Base-by-base conservation (phyloP, 2,797 vertebrate genomes). In the Lagodon rhomboides region DNA sequence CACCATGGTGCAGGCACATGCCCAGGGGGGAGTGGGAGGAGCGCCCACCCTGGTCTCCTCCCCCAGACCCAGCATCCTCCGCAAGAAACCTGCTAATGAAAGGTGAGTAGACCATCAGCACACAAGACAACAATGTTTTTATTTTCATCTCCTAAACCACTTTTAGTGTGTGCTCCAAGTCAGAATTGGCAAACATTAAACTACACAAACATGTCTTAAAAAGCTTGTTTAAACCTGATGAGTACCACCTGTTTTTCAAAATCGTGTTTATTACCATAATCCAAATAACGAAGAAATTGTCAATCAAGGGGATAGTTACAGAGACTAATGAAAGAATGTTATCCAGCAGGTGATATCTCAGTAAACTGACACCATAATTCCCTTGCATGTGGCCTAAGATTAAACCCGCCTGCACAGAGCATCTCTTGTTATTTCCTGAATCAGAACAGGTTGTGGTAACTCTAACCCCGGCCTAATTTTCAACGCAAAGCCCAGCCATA, bases 51-150 rank as follows among this genome's bases (percentile, higher is more conserved):
- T 98, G 80, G 98, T 97, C 75, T 99, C 98, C 2, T 99, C 98
- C 34, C 98, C 98, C 0, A 94, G 98, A 76, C 98, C 98, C 0
- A 99, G 98, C 90, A 99, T 99, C 89, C 97, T 99, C 9, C 97
- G 98, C 66, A 99, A 99, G 94, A 99, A 99, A 58, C 97, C 98
- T 3, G 87, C 97, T 75, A 96, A 95, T 0, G 98, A 99, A 76
- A 95, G 97, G 98, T 99, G 85, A 97, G 93, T 79, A 3, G 17
- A 10, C 34, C 20, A 60, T 9, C 18, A 22, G 5, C 17, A 46
- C 1, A 0, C 7, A 16, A 67, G 46, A 27, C 10, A 18, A n/a
- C 18, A 27, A 13, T 60, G 9, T 8, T 44, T 51, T 27, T 0
- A 3, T 18, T 27, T 43, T 59, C 10, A 16, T 44, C 9, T 54